Base-by-base conservation (phyloP, 64 coral and sea anemone species). In the Acropora yongei region DNA sequence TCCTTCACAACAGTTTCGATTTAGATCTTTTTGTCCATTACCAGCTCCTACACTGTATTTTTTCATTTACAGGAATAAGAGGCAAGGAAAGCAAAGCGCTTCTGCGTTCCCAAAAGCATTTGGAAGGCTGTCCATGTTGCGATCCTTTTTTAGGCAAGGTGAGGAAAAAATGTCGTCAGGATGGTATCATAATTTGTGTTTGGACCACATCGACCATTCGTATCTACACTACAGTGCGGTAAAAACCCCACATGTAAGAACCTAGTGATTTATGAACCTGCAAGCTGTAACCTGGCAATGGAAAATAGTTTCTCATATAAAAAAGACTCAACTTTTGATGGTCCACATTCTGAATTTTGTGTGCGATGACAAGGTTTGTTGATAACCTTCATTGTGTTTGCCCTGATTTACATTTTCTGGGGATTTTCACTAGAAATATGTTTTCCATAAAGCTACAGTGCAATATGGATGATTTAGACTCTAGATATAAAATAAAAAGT, bases 101-200 rank as follows among this genome's bases (percentile, higher is more conserved):
- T 46, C 18, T 10, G 49, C 51, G 3, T 87, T 87, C 69, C 45
- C 47, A 57, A 41, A 87, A 74, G 49, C 84, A 40, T 87, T 75
- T 75, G 84, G 84, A 55, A 51, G 69, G 50, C 84, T 87, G 44
- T 46, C 84, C 47, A 69, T 74, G 5, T 49, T 87, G 68, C 45
- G 84, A 71, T 87, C 84, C 19, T 87, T 87, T 74, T 87, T 68
- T 49, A 87, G 75, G 50, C 40, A 87, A 87, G 84, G 84, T 75
- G 43, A 77, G 75, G 43, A 78, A 40, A 71, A 71, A 67, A 71
- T 71, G 19, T 71, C 68, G 0, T 20, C 68, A 71, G 68, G 68
- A 71, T 40, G 17, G 0, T 71, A 71, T 71, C 19, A 71, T 71
- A 71, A 71, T 71, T 71, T 71, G 68, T 71, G 68, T 71, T 71